Conservation (phyloP, 2,888 invertebrate species). For the Acrocyrtus sp. region DNA sequence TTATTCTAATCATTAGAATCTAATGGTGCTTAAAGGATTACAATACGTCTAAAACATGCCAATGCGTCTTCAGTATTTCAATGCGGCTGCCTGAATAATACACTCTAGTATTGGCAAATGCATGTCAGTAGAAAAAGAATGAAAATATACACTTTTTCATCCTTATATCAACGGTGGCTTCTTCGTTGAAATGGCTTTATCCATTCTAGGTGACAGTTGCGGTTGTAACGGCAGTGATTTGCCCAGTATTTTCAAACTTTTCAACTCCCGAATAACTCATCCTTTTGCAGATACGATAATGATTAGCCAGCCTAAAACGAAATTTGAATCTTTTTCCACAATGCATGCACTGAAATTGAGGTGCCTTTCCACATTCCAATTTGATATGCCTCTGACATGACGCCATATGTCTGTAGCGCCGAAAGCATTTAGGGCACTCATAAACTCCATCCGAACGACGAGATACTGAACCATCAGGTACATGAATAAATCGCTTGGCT, state of each 20-base stretch:
- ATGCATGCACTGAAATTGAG: constrained; percentile 41
- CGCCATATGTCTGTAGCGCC: constrained; percentile 39
- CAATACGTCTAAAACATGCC: too few species aligned
- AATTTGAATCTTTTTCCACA: constrained; percentile 37
- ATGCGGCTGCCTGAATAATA: too few species aligned
- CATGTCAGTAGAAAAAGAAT: too few species aligned
- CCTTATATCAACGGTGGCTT: too few species aligned
- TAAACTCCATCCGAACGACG: constrained; percentile 37
- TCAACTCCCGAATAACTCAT: constrained; percentile 36
- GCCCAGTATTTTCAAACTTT: constrained; percentile 22
- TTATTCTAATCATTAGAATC: too few species aligned
- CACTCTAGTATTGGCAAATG: too few species aligned
- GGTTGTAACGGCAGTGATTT: background rate
- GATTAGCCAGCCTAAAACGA: constrained; percentile 34
- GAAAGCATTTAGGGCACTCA: constrained; percentile 39
- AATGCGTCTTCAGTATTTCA: too few species aligned
- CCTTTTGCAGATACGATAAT: constrained; percentile 36
- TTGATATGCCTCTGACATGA: constrained; percentile 45
- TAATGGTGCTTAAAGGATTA: too few species aligned
- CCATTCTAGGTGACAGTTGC: constrained; percentile 5
- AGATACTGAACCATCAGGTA: constrained; percentile 36
- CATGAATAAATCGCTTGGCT: constrained; percentile 37
- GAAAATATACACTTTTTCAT: too few species aligned
- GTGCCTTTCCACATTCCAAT: constrained; percentile 41
- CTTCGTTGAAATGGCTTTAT: too few species aligned